Conservation (phyloP, 2,797 vertebrate genomes). For the Anomalospiza imberbis region DNA sequence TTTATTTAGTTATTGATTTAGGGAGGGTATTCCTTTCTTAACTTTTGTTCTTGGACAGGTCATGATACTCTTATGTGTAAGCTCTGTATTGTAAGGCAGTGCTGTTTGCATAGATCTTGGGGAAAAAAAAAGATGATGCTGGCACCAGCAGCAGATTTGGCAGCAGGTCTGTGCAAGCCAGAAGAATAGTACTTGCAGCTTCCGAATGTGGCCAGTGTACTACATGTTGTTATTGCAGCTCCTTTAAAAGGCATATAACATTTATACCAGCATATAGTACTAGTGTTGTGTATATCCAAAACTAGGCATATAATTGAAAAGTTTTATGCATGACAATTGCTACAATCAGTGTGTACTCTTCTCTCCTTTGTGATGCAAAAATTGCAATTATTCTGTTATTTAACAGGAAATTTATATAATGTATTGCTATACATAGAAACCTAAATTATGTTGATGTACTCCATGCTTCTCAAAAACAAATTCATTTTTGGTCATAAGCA, state of each 20-base stretch:
- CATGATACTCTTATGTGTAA: neutral
- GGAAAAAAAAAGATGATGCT: neutral
- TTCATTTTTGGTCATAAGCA: neutral
- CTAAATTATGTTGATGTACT: neutral
- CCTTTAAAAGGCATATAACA: neutral
- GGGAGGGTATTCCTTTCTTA: neutral
- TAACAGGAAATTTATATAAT: neutral
- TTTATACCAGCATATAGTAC: neutral
- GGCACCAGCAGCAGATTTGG: neutral
- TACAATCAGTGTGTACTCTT: neutral
- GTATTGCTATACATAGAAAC: neutral
- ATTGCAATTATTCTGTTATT: neutral
- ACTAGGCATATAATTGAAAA: neutral
- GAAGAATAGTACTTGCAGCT: neutral
- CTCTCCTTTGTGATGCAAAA: neutral
- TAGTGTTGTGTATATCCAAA: neutral
- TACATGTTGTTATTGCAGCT: neutral
- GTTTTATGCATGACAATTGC: neutral
- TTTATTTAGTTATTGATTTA: neutral
- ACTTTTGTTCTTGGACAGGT: neutral
- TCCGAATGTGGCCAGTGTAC: neutral
- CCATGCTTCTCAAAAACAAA: neutral
- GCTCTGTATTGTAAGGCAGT: neutral
- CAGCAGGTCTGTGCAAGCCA: neutral
- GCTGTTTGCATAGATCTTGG: neutral